Evolutionary conservation across 2,797 vertebrate species (phyloP).

Genomic region (Coracias cyanogaster): DNA sequence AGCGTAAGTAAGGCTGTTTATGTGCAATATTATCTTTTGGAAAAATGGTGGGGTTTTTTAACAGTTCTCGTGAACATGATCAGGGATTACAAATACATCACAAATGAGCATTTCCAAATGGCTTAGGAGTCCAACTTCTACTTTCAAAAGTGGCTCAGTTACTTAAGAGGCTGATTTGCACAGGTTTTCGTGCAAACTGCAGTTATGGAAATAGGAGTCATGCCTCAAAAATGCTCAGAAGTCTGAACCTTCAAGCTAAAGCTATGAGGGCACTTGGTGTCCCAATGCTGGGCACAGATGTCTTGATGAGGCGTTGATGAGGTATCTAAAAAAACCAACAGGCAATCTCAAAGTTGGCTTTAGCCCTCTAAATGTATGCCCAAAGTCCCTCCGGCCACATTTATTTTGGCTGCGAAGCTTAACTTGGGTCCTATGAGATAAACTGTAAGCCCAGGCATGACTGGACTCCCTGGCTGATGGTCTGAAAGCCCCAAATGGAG

Average conservation of each 20-base stretch:
- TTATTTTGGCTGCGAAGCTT: not conserved
- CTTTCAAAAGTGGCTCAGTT: not conserved
- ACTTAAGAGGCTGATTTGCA: not conserved
- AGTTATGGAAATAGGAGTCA: not conserved
- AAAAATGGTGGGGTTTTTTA: not conserved
- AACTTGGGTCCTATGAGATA: not conserved
- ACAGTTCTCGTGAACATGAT: not conserved
- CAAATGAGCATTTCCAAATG: not conserved
- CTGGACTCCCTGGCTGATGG: not conserved
- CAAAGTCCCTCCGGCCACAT: not conserved
- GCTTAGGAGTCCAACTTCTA: not conserved
- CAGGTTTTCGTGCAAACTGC: not conserved
- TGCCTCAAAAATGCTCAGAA: not conserved
- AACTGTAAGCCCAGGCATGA: not conserved
- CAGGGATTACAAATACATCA: not conserved
- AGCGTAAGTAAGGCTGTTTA: not conserved
- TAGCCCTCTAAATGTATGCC: not conserved
- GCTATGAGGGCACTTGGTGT: not conserved
- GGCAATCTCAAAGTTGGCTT: not conserved
- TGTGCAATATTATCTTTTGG: not conserved
- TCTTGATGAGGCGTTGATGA: not conserved
- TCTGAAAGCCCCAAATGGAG: not conserved
- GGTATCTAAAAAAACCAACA: not conserved
- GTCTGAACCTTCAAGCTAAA: not conserved
- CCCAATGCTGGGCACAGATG: not conserved